These are phyloP conservation scores for Glaucopsyche alexis DNA, from an alignment of 2,888 invertebrate species.

Conservation along the genomic window DNA sequence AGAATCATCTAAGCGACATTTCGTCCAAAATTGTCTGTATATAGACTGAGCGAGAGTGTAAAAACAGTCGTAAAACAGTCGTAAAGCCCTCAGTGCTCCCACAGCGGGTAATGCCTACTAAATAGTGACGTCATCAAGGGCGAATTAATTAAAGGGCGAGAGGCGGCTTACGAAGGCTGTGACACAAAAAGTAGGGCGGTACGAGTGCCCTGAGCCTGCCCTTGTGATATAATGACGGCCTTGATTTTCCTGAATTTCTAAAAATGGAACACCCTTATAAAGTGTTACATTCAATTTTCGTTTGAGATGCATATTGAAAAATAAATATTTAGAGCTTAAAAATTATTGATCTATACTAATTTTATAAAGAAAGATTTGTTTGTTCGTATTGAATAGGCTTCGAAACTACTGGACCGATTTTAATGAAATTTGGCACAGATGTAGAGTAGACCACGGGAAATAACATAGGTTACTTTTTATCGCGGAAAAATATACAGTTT, in stretches of 20 bases:
- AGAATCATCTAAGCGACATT: not conserved
- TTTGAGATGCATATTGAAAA: not conserved
- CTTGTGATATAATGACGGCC: not conserved
- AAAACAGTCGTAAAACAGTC: slow-evolving; percentile 14
- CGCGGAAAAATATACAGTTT: too few relatives aligned
- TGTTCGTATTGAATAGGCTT: too few relatives aligned
- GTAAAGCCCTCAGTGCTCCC: not conserved
- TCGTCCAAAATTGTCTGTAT: not conserved
- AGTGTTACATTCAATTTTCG: not conserved
- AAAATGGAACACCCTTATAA: not conserved
- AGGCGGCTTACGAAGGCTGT: not conserved
- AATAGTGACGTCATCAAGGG: slow-evolving; percentile 8
- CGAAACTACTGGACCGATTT: too few relatives aligned
- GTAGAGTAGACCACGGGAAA: too few relatives aligned
- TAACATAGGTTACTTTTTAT: too few relatives aligned
- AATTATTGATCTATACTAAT: too few relatives aligned
- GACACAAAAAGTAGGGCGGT: not conserved
- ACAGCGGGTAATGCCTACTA: slow-evolving; percentile 12
- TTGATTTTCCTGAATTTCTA: not conserved
- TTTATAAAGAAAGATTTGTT: too few relatives aligned
- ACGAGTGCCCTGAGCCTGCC: not conserved
- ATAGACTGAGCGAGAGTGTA: not conserved
- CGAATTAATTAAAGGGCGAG: slow-evolving; percentile 14
- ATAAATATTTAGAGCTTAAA: not conserved
- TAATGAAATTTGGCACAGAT: too few relatives aligned